phyloP scores from a whole-genome alignment of 2,113 vertebrate genomes.

The Desmodus rotundus region DNA sequence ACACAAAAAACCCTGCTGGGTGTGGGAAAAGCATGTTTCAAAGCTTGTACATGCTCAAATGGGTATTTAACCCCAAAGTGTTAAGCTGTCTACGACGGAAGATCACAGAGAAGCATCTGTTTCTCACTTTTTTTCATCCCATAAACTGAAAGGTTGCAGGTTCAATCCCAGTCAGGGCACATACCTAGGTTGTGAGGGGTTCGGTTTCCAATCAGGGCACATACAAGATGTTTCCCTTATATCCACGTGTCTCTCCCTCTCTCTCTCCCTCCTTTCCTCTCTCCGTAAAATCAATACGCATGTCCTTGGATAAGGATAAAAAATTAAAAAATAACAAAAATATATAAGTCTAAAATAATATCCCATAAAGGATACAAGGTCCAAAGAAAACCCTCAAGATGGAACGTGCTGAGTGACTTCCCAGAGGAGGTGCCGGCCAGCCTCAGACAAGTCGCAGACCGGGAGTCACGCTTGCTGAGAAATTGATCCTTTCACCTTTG shows the following conservation, averaged over 20 bases:
- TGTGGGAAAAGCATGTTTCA: background rate
- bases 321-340: background rate
- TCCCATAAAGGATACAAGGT: background rate
- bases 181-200: too few relatives aligned
- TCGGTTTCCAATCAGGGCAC: too few relatives aligned
- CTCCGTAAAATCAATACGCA: too few relatives aligned
- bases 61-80: background rate
- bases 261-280: too few relatives aligned
- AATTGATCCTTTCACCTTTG: background rate
- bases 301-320: too few relatives aligned
- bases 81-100: background rate
- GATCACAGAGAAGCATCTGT: background rate
- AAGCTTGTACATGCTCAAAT: background rate
- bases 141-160: too few relatives aligned
- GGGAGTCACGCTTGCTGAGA: too few relatives aligned
- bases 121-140: background rate
- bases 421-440: background rate
- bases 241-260: too few relatives aligned
- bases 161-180: too few relatives aligned
- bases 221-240: too few relatives aligned
- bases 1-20: background rate
- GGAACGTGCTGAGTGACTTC: background rate
- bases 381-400: background rate
- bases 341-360: background rate
- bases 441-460: background rate